phyloP scores from a whole-genome alignment of 1,140 invertebrate species.

The Leptoteleia sp. region DNA sequence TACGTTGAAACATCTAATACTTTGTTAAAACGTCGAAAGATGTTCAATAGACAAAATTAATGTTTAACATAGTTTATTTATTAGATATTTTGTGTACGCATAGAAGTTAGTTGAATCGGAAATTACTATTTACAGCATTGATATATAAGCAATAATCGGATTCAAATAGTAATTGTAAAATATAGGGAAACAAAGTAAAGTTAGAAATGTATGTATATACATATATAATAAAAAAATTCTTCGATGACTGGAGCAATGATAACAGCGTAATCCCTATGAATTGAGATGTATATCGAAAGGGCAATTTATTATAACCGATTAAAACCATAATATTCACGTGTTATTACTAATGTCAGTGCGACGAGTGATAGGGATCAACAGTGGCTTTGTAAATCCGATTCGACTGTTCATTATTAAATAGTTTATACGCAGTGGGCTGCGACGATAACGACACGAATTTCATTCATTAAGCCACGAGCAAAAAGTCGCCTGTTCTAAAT shows the following conservation, averaged over 20 bases:
- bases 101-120: too few relatives aligned
- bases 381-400: slow-evolving; percentile 19
- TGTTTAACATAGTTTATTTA: too few relatives aligned
- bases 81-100: too few relatives aligned
- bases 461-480: slow-evolving; percentile 16
- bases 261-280: slow-evolving; percentile 13
- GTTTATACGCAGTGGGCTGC: slow-evolving; percentile 20
- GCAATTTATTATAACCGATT: slow-evolving; percentile 37
- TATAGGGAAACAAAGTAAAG: too few relatives aligned
- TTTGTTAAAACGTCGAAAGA: too few relatives aligned
- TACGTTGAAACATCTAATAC: too few relatives aligned
- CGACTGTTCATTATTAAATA: slow-evolving; percentile 18
- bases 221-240: too few relatives aligned
- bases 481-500: slow-evolving; percentile 19
- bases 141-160: too few relatives aligned
- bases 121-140: too few relatives aligned
- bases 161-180: too few relatives aligned
- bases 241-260: background rate
- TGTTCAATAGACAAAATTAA: too few relatives aligned
- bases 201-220: too few relatives aligned
- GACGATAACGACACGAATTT: slow-evolving; percentile 33
- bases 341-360: slow-evolving; percentile 28
- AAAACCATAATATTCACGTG: slow-evolving; percentile 32
- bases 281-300: slow-evolving; percentile 14
- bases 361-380: slow-evolving; percentile 32